Base-by-base conservation (phyloP, 2,888 invertebrate species). In the Drosophila conformis region DNA sequence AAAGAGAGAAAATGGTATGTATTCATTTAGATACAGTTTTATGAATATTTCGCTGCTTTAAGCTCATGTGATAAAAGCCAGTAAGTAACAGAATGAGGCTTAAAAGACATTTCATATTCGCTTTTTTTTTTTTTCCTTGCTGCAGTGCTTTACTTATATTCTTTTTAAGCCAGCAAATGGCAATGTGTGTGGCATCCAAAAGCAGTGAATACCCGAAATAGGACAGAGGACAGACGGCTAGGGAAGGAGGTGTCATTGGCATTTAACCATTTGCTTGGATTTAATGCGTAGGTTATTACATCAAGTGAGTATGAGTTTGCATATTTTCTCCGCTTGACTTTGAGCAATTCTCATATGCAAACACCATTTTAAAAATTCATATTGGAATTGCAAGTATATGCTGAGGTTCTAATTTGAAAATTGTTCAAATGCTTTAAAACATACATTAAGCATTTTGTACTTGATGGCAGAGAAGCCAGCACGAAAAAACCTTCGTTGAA, bases 41-140 rank as follows among this genome's bases (percentile, higher is more conserved):
- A 69, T 58, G 66, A 25, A 56, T 64, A 66, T 59, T 60, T 40
- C 51, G 38, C 36, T 48, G 62, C 64, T 67, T 69, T 80, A 83
- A 80, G 80, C 80, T 70, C 68, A 48, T 76, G 83, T 77, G 80
- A 80, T 80, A 80, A 80, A 80, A 80, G 83, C 70, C 80, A 68
- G 76, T 76, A 80, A 80, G 80, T 76, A 67, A 80, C 69, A 58
- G 68, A 76, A 66, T 76, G 42, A 42, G 76, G 80, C 80, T 82
- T 80, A 82, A 80, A 80, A 76, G 59, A 82, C 68, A 80, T 80
- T 80, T 71, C 71, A 80, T 82, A 79, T 82, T 79, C 71, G 51
- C 58, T 57, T 54, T 58, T 73, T 54, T 46, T 48, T 48, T 21
- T 25, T 25, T 36, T 38, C 27, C 38, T 3, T 36, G 18, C 18